Percentiles rank a stretch among this genome's conserved stretches.
Evolutionary conservation across 2,113 vertebrate genomes (phyloP).

Genomic region (Corythornis vintsioides): DNA sequence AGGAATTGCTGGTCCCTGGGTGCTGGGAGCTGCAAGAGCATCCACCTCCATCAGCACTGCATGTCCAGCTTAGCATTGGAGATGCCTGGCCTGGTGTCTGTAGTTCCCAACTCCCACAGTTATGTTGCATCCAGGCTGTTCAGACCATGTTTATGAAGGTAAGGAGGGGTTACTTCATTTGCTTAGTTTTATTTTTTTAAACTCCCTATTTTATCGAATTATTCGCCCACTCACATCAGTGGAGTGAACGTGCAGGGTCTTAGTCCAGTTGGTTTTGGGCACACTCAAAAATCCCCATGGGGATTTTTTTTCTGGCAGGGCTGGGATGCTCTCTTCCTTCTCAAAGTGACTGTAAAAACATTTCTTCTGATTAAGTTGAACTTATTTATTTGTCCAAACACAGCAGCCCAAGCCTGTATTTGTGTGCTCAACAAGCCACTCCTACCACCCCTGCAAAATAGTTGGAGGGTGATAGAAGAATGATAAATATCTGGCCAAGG

Average conservation of each 20-base stretch:
- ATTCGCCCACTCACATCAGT: background rate
- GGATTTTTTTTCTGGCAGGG: background rate
- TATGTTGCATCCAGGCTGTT: background rate
- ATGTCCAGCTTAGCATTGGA: background rate
- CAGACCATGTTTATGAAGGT: background rate
- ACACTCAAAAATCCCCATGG: background rate
- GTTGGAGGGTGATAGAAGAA: conserved; percentile 28
- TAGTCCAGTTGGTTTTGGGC: background rate
- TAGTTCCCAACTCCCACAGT: rapidly evolving
- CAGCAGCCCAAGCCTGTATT: background rate
- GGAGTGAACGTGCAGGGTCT: background rate
- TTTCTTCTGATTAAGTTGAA: background rate
- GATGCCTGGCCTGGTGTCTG: rapidly evolving
- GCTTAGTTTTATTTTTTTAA: background rate
- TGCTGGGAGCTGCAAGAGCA: background rate
- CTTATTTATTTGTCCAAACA: conserved; percentile 42
- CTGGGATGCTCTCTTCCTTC: background rate
- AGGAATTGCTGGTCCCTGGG: background rate
- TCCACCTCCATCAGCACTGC: background rate
- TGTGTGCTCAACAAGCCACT: conserved; percentile 29
- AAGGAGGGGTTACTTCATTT: background rate
- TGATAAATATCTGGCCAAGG: conserved; percentile 14
- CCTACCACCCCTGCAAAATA: conserved; percentile 60
- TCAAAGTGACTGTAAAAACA: background rate
- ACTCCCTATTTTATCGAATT: background rate